Evolutionary conservation across 2,888 invertebrate species (phyloP), one percentile per base, ranked within the genome.

Genomic region (Malacosoma neustria): DNA sequence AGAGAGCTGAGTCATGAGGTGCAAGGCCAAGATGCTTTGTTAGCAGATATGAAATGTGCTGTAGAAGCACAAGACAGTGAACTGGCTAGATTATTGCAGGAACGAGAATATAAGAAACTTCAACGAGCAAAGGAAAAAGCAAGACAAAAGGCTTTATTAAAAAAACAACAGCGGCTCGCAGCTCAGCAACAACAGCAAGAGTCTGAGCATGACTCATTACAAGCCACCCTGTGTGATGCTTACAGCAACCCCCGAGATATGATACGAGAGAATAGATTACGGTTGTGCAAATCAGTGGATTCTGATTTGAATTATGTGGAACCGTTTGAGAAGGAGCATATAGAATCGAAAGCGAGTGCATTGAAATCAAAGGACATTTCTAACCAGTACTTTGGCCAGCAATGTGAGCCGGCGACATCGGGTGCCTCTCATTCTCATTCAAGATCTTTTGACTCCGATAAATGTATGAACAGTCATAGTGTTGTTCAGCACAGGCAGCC

Each of bases 41-140:
- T 84, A 13, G 73, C 82, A 5, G 85, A 85, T 39, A 84, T 85
- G 85, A 71, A 70, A 41, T 82, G 72, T 57, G 85, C 85, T 1
- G 85, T 85, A 3, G 85, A 85, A 47, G 85, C 80, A n/a, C 85
- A 85, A 36, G 85, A 85, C 41, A 68, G 79, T 30, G 85, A 85
- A 42, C 61, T 85, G 1, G 85, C 85, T 0, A 54, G 84, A 30
- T 49, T 85, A 33, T 63, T 85, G 3, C 85, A 85, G 43, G 85
- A 85, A 38, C 54, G 85, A 38, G 85, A 85, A 46, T 85, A 85
- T 43, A 85, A 85, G 39, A 85, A 85, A 43, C 57, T 85, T 5
- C 85, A 85, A 43, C 55, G 76, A 40, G 85, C 85, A 12, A 85
- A 85, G 46, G 85, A 85, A 42, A 85, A 81, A 45, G 84, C 85